These are phyloP conservation scores for Polypterus senegalus DNA, from an alignment of 2,113 vertebrate species.

Conservation along the genomic window DNA sequence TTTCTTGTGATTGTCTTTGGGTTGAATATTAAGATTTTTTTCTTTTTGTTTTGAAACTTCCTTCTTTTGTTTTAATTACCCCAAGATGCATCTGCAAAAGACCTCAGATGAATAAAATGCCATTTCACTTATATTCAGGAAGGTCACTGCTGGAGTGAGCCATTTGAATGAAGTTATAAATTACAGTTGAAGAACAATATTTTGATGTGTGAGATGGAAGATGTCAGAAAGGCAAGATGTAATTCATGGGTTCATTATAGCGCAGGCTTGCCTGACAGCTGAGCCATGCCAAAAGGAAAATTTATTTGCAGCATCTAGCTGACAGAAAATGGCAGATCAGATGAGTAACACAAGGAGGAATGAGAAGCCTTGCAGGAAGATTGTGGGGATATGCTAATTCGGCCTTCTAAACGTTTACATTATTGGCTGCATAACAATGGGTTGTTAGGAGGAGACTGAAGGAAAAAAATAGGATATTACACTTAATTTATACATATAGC, in stretches of 20 bases:
- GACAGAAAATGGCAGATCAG: slow-evolving; percentile 43
- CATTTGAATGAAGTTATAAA: slow-evolving; percentile 67
- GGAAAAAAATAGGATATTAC: slow-evolving; percentile 47
- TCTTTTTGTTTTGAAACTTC: too few relatives aligned
- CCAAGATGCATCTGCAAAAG: too few relatives aligned
- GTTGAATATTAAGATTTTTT: too few relatives aligned
- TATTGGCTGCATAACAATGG: slow-evolving; percentile 24
- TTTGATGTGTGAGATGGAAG: slow-evolving; percentile 58
- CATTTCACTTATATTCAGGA: slow-evolving; percentile 40
- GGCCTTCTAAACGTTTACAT: slow-evolving; percentile 13
- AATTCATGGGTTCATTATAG: slow-evolving; percentile 67
- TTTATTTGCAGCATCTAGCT: slow-evolving; percentile 47
- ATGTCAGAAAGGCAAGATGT: slow-evolving; percentile 55
- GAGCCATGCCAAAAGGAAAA: slow-evolving; percentile 54
- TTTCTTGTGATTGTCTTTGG: too few relatives aligned
- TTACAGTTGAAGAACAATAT: slow-evolving; percentile 64
- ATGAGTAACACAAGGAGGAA: slow-evolving; percentile 24
- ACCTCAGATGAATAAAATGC: slow-evolving; percentile 23
- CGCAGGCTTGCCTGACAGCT: slow-evolving; percentile 56
- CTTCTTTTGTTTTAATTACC: too few relatives aligned
- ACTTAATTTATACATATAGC: slow-evolving; percentile 33
- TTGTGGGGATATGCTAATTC: slow-evolving; percentile 27
- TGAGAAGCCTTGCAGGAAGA: slow-evolving; percentile 23
- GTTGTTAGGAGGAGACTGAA: slow-evolving; percentile 30
- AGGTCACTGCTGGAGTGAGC: slow-evolving; percentile 51